Evolutionary conservation across 2,888 invertebrate species (phyloP), one percentile per base, ranked within the genome.

Genomic region (Tenthredo notha): DNA sequence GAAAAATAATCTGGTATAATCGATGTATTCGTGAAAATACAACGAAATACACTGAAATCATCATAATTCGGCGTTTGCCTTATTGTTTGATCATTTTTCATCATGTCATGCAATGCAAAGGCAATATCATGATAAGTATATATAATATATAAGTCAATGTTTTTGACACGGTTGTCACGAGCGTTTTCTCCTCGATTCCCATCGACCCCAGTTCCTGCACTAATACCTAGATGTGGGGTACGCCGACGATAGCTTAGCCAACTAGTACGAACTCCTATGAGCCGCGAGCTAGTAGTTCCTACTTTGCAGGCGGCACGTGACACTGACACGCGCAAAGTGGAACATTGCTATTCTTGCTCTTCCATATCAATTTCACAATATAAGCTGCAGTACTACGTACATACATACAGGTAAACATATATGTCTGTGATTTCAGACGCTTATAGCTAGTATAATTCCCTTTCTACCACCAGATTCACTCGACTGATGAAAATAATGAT

Each of bases 241-340:
- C 61, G 21, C 33, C 12, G 80, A 29, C 33, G 77, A 50, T 29
- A n/a, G 29, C 77, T 50, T 29, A 80, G 80, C 80, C 80, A 80
- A 80, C 80, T 80, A 61, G 80, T 80, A 58, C 80, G 50, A 80
- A 80, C 58, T 78, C 18, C 61, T 80, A n/a, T 67, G 33, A 67
- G 67, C 67, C 67, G 67, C 18, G 67, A 67, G 67, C 67, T 12
- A 67, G 67, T 67, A 80, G 80, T 80, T 80, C 80, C 80, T 80
- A 80, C 80, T 80, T 80, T 80, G 80, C 80, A 80, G 58, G 61
- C 80, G 80, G 80, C 80, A 80, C 80, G 80, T 80, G 80, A 80
- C 80, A 80, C 80, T 80, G 80, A 80, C 80, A 80, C 80, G 80
- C 61, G 58, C 80, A 58, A 80, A 80, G 80, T 80, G 61, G 80